phyloP scores from a whole-genome alignment of 2,888 invertebrate species.

The Leucophora obtusa region DNA sequence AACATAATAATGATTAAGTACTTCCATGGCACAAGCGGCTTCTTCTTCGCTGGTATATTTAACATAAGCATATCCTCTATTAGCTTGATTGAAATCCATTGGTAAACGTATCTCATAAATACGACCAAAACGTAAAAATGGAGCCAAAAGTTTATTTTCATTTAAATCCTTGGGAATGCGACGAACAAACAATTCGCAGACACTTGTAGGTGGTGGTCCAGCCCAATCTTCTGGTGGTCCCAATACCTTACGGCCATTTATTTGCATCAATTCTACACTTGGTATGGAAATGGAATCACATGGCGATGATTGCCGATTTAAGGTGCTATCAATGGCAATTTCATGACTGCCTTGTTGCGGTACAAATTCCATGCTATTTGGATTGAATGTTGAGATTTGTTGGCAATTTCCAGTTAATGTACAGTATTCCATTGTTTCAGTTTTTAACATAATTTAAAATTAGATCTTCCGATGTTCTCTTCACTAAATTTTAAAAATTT shows the following conservation, averaged over 20 bases:
- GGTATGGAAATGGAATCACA: slow-evolving; percentile 5
- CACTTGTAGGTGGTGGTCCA: slow-evolving; percentile 69
- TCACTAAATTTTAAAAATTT: neutral
- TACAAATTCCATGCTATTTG: neutral
- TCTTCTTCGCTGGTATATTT: slow-evolving; percentile 70
- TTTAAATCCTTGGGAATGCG: slow-evolving; percentile 69
- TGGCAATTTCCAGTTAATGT: neutral
- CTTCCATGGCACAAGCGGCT: slow-evolving; percentile 70
- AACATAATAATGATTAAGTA: slow-evolving; percentile 70
- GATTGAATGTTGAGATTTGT: neutral
- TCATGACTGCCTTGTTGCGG: neutral
- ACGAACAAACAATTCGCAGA: slow-evolving; percentile 71
- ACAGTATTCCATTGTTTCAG: slow-evolving; percentile 4
- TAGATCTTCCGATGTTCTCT: neutral
- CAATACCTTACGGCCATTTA: slow-evolving; percentile 70
- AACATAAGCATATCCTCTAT: slow-evolving; percentile 72
- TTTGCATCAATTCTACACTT: slow-evolving; percentile 67
- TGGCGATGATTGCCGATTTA: neutral
- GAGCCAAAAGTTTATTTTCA: slow-evolving; percentile 68
- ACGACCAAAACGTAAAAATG: slow-evolving; percentile 70
- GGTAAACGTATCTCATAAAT: slow-evolving; percentile 73
- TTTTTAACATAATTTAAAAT: slow-evolving; percentile 12
- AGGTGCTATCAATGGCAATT: neutral
- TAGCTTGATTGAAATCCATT: slow-evolving; percentile 70
- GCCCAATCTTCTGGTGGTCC: slow-evolving; percentile 70